phyloP scores from a whole-genome alignment of 1,140 invertebrate genomes.

The Acromyrmex echinatior region DNA sequence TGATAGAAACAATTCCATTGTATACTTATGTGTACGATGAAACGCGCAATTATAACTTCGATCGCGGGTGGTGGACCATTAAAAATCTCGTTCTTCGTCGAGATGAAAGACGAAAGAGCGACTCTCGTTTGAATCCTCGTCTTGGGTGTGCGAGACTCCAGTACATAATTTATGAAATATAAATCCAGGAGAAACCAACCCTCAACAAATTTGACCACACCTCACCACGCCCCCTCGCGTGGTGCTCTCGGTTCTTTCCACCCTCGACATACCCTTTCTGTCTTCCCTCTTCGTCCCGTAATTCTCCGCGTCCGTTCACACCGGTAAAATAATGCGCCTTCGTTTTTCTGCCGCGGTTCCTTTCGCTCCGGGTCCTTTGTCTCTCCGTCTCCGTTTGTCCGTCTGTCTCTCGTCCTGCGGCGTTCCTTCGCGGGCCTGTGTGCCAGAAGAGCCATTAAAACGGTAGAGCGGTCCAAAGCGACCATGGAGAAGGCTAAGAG shows the following conservation, averaged over 20 bases:
- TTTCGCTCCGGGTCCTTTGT: conserved; percentile 60
- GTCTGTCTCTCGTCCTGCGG: conserved; percentile 54
- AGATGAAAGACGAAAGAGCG: not conserved
- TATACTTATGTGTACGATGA: conserved; percentile 41
- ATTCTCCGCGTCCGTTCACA: conserved; percentile 64
- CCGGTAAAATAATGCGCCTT: conserved; percentile 66
- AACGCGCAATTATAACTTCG: conserved; percentile 50
- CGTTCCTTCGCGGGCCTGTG: conserved; percentile 59
- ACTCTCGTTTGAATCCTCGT: conserved; percentile 15
- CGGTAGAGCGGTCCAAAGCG: conserved; percentile 57
- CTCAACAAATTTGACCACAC: conserved; percentile 82
- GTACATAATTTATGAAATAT: conserved; percentile 83
- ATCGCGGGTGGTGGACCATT: conserved; percentile 20
- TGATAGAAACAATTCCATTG: conserved; percentile 43
- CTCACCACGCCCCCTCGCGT: conserved; percentile 78
- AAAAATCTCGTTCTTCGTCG: conserved; percentile 10
- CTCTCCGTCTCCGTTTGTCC: conserved; percentile 57
- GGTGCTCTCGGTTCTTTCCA: conserved; percentile 65
- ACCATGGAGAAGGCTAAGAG: conserved; percentile 61
- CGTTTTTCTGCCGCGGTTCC: conserved; percentile 60
- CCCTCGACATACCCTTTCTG: conserved; percentile 7
- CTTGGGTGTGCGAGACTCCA: conserved; percentile 21
- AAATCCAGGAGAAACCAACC: conserved; percentile 79
- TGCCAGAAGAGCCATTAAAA: conserved; percentile 75
- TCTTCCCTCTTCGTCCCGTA: conserved; percentile 40